These are phyloP conservation scores for Carcina quercana DNA, from an alignment of 2,888 invertebrate species.

Conservation along the genomic window DNA sequence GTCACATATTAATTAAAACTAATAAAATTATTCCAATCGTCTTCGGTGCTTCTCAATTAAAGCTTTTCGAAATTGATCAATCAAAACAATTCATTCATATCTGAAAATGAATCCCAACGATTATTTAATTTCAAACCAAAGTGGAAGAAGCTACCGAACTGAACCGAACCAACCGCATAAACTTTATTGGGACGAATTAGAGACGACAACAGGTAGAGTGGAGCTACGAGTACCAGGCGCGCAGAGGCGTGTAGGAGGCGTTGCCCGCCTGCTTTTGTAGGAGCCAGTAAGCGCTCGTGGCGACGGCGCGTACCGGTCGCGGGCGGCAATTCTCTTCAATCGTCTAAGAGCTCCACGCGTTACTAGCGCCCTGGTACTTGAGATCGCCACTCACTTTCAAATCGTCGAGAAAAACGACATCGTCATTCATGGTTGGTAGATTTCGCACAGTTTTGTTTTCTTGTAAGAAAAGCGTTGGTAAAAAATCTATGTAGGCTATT, in stretches of 20 bases:
- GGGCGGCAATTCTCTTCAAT: not conserved
- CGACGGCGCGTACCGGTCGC: not conserved
- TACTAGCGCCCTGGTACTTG: constrained; percentile 38
- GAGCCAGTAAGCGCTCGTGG: constrained; percentile 2
- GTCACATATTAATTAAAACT: too few relatives aligned
- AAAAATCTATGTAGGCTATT: too few relatives aligned
- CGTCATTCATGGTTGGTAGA: constrained; percentile 10
- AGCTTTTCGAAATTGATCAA: too few relatives aligned
- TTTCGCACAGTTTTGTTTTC: constrained; percentile 12
- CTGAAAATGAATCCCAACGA: too few relatives aligned
- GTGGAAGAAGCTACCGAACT: too few relatives aligned
- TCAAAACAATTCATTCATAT: too few relatives aligned
- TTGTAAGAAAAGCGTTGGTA: too few relatives aligned
- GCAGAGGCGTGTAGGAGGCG: constrained; percentile 14
- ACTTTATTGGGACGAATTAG: constrained; percentile 14
- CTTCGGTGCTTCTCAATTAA: too few relatives aligned
- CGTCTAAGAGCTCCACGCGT: constrained; percentile 24
- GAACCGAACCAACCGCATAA: constrained; percentile 2
- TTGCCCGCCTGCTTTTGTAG: constrained; percentile 5
- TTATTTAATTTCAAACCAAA: too few relatives aligned
- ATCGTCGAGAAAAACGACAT: constrained; percentile 31
- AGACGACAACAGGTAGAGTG: constrained; percentile 19
- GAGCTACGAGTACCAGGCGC: constrained; percentile 20
- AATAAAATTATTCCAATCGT: too few relatives aligned
- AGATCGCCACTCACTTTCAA: constrained; percentile 50